Base-by-base conservation (phyloP, 1,140 invertebrate genomes). In the Papilio glaucus region DNA sequence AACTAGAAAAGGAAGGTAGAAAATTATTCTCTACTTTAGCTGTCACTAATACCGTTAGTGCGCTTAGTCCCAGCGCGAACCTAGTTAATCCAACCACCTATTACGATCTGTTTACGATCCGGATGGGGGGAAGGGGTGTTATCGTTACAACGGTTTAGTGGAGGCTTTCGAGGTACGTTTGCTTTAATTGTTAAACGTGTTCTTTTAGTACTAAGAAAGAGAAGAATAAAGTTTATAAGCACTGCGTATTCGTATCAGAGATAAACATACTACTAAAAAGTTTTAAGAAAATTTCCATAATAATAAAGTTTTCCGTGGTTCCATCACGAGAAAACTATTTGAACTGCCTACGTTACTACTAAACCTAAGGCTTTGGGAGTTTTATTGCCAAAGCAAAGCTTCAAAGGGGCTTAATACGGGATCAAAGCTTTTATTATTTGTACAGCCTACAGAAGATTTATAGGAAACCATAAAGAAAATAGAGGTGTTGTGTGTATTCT, bases 31-130 rank as follows among this genome's bases (percentile, higher is more conserved):
- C 1, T 21, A 18, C 2, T 49, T 21, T 12, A 49, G 8, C 45
- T 49, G 18, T 10, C n/a, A 18, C 41, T 42, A 42, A n/a, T n/a
- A 42, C 6, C 18, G 18, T 49, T 24, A 49, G 45, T 49, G 45
- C 45, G 18, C 45, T 49, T 13, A 4, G 15, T 49, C 7, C 45
- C 18, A 18, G 12, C 45, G 45, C 45, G 21, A 49, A 49, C 21
- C 45, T 49, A 49, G 15, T 49, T 49, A 49, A 18, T 21, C 15
- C 45, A 49, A 49, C 15, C 15, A 49, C 45, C 45, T 21, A 49
- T 49, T 49, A 49, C 45, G 15, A 49, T 49, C 45, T 49, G 45
- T 49, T 49, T 49, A 49, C 45, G 45, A 21, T 13, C 8, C 45
- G 18, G 15, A 49, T 45, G 41, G n/a, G n/a, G n/a, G n/a, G n/a